phyloP scores from a whole-genome alignment of 2,888 invertebrate species.

The Neelides folsomi region DNA sequence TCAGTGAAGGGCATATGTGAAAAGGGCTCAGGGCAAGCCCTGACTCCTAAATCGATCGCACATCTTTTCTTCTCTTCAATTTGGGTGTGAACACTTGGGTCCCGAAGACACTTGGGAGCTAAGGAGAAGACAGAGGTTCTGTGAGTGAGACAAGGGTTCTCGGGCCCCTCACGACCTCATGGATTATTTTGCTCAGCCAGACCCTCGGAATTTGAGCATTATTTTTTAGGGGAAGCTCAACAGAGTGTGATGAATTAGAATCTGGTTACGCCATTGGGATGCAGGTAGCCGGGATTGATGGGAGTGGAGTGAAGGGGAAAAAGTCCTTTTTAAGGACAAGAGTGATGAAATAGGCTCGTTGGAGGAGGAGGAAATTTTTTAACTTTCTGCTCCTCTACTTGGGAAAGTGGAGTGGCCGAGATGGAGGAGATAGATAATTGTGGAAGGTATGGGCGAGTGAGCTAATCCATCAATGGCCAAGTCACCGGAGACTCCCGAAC shows the following conservation, averaged over 20 bases:
- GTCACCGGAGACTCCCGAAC: background rate
- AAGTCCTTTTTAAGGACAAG: background rate
- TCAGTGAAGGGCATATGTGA: no score
- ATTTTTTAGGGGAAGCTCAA: constrained; percentile 25
- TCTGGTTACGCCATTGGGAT: constrained; percentile 31
- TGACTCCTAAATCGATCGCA: no score
- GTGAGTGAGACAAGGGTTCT: constrained; percentile 6
- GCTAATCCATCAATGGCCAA: background rate
- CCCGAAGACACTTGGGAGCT: no score
- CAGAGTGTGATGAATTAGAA: constrained; percentile 33
- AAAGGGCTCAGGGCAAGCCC: no score
- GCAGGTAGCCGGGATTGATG: background rate
- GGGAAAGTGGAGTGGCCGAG: background rate
- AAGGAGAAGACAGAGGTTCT: constrained; percentile 3
- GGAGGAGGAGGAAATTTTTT: background rate
- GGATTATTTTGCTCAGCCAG: constrained; percentile 17
- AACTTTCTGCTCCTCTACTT: background rate
- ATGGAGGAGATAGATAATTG: background rate
- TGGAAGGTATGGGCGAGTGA: background rate
- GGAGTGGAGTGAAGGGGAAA: background rate
- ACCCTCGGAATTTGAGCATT: constrained; percentile 21
- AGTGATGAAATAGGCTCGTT: background rate
- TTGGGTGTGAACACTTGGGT: no score
- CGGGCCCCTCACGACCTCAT: background rate
- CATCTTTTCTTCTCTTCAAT: no score